These are phyloP conservation scores for Deladenus siricidicola DNA, from an alignment of 2,888 invertebrate species.

Conservation along the genomic window DNA sequence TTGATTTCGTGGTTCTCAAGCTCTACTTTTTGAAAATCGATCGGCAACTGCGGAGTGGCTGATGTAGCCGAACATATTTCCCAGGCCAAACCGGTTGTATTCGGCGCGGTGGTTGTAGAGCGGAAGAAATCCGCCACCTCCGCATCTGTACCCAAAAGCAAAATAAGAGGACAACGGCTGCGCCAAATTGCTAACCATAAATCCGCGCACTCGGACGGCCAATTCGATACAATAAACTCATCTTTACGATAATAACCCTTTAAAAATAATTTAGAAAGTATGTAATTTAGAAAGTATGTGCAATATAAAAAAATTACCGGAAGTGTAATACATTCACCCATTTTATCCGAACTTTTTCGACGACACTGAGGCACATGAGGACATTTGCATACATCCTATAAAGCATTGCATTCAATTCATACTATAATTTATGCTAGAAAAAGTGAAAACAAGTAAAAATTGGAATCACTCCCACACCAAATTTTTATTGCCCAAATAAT, in stretches of 20 bases:
- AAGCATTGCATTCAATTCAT: no score
- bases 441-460: not conserved
- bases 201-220: constrained; percentile 36
- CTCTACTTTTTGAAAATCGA: no score
- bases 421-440: no score
- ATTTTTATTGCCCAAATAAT: no score
- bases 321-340: no score
- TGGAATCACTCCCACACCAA: not conserved
- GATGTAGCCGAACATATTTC: no score
- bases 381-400: constrained; percentile 40
- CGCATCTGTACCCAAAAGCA: constrained; percentile 26
- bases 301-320: no score
- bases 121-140: constrained; percentile 28
- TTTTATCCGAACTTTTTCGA: not conserved
- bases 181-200: constrained; percentile 46
- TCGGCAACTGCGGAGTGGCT: no score
- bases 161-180: constrained; percentile 36
- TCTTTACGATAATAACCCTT: constrained; percentile 48
- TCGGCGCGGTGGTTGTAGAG: not conserved
- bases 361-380: constrained; percentile 33
- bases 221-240: constrained; percentile 45
- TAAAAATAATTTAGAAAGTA: no score
- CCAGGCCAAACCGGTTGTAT: not conserved
- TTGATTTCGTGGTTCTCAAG: no score
- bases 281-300: no score